Base-by-base conservation (phyloP, 2,113 vertebrate species). In the Hiodon alosoides region DNA sequence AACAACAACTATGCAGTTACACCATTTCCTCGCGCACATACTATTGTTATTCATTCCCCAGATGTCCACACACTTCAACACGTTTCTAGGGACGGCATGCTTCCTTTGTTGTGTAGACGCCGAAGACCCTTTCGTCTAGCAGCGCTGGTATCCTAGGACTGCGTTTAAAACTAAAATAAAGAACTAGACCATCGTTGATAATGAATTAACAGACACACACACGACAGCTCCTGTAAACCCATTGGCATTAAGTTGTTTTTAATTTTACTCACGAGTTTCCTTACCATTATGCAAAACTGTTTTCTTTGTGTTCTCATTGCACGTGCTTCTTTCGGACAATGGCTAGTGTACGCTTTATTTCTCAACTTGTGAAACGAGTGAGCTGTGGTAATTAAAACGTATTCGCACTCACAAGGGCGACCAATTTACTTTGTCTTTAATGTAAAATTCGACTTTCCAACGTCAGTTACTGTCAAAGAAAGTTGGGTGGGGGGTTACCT, bases 291-390 rank as follows among this genome's bases (percentile, higher is more conserved):
- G 71, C 75, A 17, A 74, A n/a, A 62, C 82, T 85, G 86, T 88
- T 86, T 84, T 83, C 82, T 78, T 87, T 84, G 82, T 79, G 79
- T 50, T 68, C 46, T 67, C 78, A 79, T 80, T 83, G 85, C 77
- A 78, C 84, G 83, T 77, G 53, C 81, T 82, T 86, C 83, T 82
- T 77, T 84, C 78, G 82, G 85, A 87, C 85, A 87, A 89, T 82
- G 70, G 81, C 54, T 31, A 31, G 58, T 79, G 78, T 74, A 76
- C 50, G 16, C n/a, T 51, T 59, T 81, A 80, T 73, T 71, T 72
- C 73, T 74, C 4, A 11, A 7, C 3, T 14, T 16, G 31, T 48
- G 2, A 17, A 47, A 59, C 53, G 57, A 7, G 57, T n/a, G 57
- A 60, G 7, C 13, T 50, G 9, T 46, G 4, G 14, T 14, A 53